Conservation (phyloP, 2,888 invertebrate species). For the Lasioglossum leucozonium region DNA sequence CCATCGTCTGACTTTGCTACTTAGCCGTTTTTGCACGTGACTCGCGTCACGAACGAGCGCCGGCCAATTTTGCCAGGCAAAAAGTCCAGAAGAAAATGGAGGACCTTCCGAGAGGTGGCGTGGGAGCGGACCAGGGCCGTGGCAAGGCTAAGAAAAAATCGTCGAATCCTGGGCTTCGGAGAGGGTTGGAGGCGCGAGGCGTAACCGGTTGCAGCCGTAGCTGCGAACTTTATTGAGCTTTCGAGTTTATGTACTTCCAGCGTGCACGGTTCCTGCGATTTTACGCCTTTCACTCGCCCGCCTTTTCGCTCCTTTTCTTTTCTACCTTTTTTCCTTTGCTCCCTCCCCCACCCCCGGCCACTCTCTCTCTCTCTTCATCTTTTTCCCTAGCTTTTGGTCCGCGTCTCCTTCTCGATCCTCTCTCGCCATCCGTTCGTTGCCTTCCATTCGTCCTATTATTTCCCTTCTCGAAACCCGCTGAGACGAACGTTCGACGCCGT, state of each 20-base stretch:
- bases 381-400: background rate
- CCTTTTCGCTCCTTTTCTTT: constrained; percentile 44
- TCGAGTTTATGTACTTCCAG: constrained; percentile 64
- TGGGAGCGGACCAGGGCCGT: background rate
- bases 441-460: constrained; percentile 19
- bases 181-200: constrained; percentile 9
- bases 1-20: constrained; percentile 52
- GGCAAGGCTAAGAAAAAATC: constrained; percentile 38
- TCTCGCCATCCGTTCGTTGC: constrained; percentile 1
- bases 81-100: constrained; percentile 30
- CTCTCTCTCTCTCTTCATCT: background rate
- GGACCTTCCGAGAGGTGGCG: constrained; percentile 7
- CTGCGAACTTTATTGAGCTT: constrained; percentile 64
- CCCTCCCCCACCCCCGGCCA: background rate
- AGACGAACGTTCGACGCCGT: constrained; percentile 42
- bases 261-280: constrained; percentile 59
- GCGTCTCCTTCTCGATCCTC: background rate
- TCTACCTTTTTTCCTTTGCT: constrained; percentile 14
- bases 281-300: constrained; percentile 61
- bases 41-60: constrained; percentile 53
- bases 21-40: constrained; percentile 71
- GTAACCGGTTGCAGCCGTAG: constrained; percentile 48
- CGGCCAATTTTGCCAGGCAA: constrained; percentile 42
- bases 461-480: constrained; percentile 5
- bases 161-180: background rate